These are phyloP conservation scores for Corythornis madagascariensis DNA, from an alignment of 2,113 vertebrate genomes.

Conservation along the genomic window DNA sequence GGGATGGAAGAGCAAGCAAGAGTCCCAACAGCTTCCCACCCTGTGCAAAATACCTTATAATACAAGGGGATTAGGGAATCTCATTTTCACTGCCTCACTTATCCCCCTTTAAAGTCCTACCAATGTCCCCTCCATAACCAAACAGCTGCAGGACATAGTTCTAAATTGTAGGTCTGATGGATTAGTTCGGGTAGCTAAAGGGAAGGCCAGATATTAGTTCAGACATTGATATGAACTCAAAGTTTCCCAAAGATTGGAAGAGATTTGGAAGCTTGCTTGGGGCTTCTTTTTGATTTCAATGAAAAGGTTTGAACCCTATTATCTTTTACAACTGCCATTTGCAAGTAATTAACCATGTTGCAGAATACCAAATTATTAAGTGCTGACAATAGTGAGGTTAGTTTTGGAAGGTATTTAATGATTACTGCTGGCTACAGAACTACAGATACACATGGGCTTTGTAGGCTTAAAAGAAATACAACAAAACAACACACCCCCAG, in stretches of 20 bases:
- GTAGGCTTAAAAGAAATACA: not conserved
- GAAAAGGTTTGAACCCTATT: not conserved
- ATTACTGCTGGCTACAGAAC: not conserved
- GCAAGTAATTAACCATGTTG: slow-evolving; percentile 3
- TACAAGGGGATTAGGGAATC: slow-evolving; percentile 33
- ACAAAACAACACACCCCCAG: not conserved
- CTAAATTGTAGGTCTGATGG: slow-evolving; percentile 19
- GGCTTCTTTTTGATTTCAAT: slow-evolving; percentile 22
- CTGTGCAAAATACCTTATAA: slow-evolving; percentile 32
- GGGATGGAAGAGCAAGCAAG: not conserved
- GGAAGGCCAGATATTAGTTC: slow-evolving; percentile 16
- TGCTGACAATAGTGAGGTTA: not conserved
- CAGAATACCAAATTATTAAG: not conserved
- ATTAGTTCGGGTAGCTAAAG: slow-evolving; percentile 27
- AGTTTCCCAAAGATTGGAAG: slow-evolving; percentile 32
- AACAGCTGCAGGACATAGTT: slow-evolving; percentile 46
- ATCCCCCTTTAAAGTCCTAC: slow-evolving; percentile 8
- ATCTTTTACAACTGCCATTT: slow-evolving; percentile 29
- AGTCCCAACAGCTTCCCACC: slow-evolving; percentile 14
- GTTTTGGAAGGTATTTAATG: not conserved
- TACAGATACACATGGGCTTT: not conserved
- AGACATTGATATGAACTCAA: slow-evolving; percentile 1
- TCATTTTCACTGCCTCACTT: slow-evolving; percentile 24
- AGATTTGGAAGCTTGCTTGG: not conserved
- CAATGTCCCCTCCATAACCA: slow-evolving; percentile 1